Evolutionary conservation across 1,140 invertebrate species (phyloP), one percentile per base, ranked within the genome.

Genomic region (Drosophila quadrilineata): DNA sequence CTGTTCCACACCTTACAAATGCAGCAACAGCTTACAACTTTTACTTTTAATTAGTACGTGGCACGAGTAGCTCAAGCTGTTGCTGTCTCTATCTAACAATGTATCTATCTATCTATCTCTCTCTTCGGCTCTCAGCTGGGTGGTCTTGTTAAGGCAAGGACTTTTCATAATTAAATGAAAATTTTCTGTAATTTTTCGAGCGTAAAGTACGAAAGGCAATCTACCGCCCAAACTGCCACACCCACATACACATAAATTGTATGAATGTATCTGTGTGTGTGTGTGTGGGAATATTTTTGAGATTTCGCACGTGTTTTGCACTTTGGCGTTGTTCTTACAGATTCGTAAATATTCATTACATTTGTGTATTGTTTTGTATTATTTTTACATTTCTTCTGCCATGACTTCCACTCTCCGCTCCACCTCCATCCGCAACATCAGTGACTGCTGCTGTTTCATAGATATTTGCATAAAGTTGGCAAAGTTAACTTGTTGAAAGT

Each of bases 131-230:
- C 17, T 35, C 35, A n/a, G n/a, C n/a, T n/a, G n/a, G n/a, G n/a
- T n/a, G n/a, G n/a, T n/a, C n/a, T n/a, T 12, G 28, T 56, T 56
- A 49, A 45, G 52, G 62, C 48, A 41, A 63, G 43, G 53, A 62
- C 57, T 66, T 76, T 75, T 85, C 66, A 84, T 84, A 85, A 85
- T 84, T 85, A 79, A 84, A 84, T 85, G 74, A 79, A 71, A 84
- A 85, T 85, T 71, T 79, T 73, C 66, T 58, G 54, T 67, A 79
- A 68, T 75, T 74, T 71, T 74, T 79, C 62, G 62, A 84, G 79
- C 79, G 79, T 85, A 38, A 84, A 84, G n/a, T 84, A 85, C 72
- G 54, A 69, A 72, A 71, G 68, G 74, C 57, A 43, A 69, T 69
- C 63, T 50, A n/a, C 33, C 46, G 1, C 36, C 12, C 12, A 1